Conservation (phyloP, 2,888 invertebrate genomes). For the Hyalella azteca region DNA sequence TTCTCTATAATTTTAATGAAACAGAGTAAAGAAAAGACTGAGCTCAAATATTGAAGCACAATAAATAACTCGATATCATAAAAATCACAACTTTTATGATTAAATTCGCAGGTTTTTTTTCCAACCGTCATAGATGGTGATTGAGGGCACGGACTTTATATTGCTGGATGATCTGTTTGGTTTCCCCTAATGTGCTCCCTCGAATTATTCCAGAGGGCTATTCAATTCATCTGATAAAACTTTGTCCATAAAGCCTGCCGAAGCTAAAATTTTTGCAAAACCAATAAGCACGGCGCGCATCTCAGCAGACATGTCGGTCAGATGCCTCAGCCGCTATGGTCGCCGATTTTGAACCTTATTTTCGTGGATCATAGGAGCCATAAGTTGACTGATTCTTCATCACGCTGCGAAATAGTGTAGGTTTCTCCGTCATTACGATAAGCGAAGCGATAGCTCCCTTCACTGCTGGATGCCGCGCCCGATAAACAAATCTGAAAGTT, state of each 20-base stretch:
- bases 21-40: too few relatives aligned
- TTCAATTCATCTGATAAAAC: conserved; percentile 28
- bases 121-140: too few relatives aligned
- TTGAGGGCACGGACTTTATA: background rate
- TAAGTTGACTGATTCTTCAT: background rate
- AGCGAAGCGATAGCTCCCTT: conserved; percentile 7
- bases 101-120: too few relatives aligned
- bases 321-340: background rate
- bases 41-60: too few relatives aligned
- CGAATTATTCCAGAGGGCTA: background rate
- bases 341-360: background rate
- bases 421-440: conserved; percentile 8
- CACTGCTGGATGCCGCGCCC: conserved; percentile 2
- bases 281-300: conserved; percentile 26
- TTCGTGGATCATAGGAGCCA: background rate
- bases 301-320: background rate
- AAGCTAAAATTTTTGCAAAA: conserved; percentile 18
- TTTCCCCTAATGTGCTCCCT: conserved; percentile 10
- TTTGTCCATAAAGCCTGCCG: conserved; percentile 25
- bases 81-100: too few relatives aligned
- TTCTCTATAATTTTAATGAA: too few relatives aligned
- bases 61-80: too few relatives aligned
- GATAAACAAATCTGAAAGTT: conserved; percentile 33
- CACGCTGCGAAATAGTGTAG: background rate
- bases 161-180: conserved; percentile 10